These are phyloP conservation scores for Epizoanthus stellaris DNA, from an alignment of 92 coral and sea anemone genomes.

Conservation along the genomic window DNA sequence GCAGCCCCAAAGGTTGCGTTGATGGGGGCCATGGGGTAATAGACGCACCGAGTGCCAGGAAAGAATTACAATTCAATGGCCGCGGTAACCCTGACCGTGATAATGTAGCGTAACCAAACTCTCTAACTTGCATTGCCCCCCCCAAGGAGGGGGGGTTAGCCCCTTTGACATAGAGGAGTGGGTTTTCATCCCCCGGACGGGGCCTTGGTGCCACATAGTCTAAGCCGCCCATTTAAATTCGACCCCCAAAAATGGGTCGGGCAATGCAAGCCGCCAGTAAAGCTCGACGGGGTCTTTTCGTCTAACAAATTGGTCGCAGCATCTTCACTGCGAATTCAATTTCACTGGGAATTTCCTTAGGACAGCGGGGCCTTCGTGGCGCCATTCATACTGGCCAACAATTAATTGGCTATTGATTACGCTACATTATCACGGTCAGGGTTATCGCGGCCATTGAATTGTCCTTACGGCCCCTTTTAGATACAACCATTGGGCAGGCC, in stretches of 20 bases:
- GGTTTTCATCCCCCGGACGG: slow-evolving; percentile 63
- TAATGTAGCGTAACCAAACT: slow-evolving; percentile 93
- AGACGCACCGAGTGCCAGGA: slow-evolving; percentile 85
- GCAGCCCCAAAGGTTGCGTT: slow-evolving; percentile 72
- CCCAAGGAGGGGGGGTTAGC: slow-evolving; percentile 59
- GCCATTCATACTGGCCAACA: slow-evolving; percentile 97
- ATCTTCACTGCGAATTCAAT: slow-evolving; percentile 94
- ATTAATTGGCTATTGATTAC: slow-evolving; percentile 91
- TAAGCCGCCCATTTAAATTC: slow-evolving; percentile 59
- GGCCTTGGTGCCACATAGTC: slow-evolving; percentile 70
- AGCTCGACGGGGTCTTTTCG: slow-evolving; percentile 94
- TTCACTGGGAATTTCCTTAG: slow-evolving; percentile 78
- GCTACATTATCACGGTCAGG: slow-evolving; percentile 93
- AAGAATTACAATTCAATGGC: slow-evolving; percentile 90
- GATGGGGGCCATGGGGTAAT: slow-evolving; percentile 69
- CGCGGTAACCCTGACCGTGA: slow-evolving; percentile 97
- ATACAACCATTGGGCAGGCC: slow-evolving; percentile 96
- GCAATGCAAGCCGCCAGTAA: slow-evolving; percentile 79
- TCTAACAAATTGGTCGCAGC: slow-evolving; percentile 90
- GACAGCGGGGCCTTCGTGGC: slow-evolving; percentile 91
- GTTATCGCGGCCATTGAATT: slow-evolving; percentile 96
- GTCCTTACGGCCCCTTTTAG: slow-evolving; percentile 73
- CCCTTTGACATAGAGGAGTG: slow-evolving; percentile 81
- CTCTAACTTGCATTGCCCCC: slow-evolving; percentile 76
- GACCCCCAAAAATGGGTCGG: slow-evolving; percentile 24